Conservation (phyloP, 2,797 vertebrate genomes). For the Pseudomugil tenellus region DNA sequence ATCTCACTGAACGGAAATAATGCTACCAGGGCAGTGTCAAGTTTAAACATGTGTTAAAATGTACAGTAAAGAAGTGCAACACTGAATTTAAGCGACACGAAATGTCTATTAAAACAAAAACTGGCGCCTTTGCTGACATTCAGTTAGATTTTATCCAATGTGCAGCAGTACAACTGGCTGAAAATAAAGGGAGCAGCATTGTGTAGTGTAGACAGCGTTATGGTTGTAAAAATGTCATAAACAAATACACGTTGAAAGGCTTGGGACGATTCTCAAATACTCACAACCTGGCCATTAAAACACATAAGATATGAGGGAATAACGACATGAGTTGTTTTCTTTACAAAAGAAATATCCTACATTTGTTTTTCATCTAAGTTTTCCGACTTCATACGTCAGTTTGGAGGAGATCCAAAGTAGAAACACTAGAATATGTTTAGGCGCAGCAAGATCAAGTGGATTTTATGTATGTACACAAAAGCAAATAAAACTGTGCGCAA, state of each 20-base stretch:
- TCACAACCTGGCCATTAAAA: background rate
- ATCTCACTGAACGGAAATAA: slow-evolving; percentile 66
- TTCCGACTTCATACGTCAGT: background rate
- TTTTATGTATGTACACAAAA: slow-evolving; percentile 23
- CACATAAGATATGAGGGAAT: background rate
- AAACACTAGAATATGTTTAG: background rate
- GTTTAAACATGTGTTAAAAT: slow-evolving; percentile 31
- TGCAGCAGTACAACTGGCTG: slow-evolving; percentile 22
- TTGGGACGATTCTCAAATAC: background rate
- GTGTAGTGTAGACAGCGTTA: slow-evolving; percentile 14
- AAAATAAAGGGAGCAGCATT: slow-evolving; percentile 44
- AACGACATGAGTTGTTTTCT: background rate
- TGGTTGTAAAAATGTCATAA: background rate
- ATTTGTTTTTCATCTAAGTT: background rate
- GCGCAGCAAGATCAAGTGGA: background rate
- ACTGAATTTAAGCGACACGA: background rate
- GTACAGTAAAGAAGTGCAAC: slow-evolving; percentile 2
- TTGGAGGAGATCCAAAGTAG: no score
- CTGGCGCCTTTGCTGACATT: slow-evolving; percentile 27
- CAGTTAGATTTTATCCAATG: slow-evolving; percentile 6
- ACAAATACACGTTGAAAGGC: background rate
- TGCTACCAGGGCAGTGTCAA: slow-evolving; percentile 36
- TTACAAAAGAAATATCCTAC: background rate
- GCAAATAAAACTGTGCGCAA: slow-evolving; percentile 61
- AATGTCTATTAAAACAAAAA: background rate